phyloP scores from a whole-genome alignment of 2,113 vertebrate species.

The Malurus alboscapulatus region DNA sequence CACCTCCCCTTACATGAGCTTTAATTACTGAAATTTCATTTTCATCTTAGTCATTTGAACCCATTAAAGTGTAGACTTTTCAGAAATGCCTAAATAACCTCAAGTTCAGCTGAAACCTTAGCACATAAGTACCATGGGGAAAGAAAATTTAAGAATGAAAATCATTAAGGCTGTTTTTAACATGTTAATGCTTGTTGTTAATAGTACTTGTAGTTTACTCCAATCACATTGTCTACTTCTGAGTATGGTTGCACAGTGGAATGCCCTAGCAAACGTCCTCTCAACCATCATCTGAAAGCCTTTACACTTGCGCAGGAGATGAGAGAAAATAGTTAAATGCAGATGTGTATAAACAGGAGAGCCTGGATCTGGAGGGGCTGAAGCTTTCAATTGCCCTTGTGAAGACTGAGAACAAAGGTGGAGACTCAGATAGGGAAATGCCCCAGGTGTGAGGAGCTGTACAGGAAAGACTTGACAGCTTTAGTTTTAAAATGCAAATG shows the following conservation, averaged over 20 bases:
- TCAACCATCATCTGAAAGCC: neutral
- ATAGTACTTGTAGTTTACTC: neutral
- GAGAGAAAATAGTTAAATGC: neutral
- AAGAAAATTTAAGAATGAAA: neutral
- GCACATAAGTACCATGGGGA: neutral
- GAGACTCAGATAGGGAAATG: neutral
- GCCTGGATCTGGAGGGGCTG: neutral
- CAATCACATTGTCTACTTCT: neutral
- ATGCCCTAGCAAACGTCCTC: neutral
- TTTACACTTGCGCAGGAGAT: neutral
- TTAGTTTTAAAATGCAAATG: neutral
- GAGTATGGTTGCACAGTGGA: neutral
- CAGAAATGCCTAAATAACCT: neutral
- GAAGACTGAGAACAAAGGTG: neutral
- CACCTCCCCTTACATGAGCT: conserved; percentile 37
- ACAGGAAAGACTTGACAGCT: neutral
- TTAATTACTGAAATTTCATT: conserved; percentile 59
- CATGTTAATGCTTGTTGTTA: neutral
- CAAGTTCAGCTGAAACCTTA: neutral
- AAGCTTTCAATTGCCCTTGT: accelerated
- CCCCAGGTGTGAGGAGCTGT: neutral
- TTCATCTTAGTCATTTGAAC: conserved; percentile 31
- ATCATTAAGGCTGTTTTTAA: neutral
- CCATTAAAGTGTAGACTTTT: conserved; percentile 34
- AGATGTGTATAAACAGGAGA: neutral